phyloP scores from a whole-genome alignment of 1,140 invertebrate species.

The Hyles euphorbiae region DNA sequence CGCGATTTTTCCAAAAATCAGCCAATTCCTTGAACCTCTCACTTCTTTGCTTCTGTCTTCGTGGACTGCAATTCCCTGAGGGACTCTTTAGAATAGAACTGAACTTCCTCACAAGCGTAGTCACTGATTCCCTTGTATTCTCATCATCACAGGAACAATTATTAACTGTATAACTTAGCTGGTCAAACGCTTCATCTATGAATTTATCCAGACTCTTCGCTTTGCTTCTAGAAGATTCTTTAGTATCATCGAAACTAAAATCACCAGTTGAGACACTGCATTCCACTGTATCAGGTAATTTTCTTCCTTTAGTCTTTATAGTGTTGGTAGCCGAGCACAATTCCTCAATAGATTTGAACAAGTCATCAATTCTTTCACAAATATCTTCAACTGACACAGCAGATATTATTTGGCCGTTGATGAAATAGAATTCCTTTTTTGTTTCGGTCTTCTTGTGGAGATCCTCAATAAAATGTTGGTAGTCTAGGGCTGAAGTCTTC shows the following conservation, averaged over 20 bases:
- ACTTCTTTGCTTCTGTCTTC: constrained; percentile 39
- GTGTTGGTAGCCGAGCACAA: constrained; percentile 43
- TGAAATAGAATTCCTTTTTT: constrained; percentile 34
- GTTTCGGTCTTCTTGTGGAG: constrained; percentile 19
- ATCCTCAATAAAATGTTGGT: constrained; percentile 46
- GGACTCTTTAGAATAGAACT: constrained; percentile 44
- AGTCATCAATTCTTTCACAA: constrained; percentile 54
- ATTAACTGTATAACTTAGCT: constrained; percentile 26
- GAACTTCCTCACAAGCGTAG: constrained; percentile 52
- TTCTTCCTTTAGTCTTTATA: constrained; percentile 24
- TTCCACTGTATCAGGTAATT: constrained; percentile 38
- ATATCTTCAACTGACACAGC: constrained; percentile 56
- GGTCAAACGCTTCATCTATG: constrained; percentile 55
- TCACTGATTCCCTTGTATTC: constrained; percentile 45
- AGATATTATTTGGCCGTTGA: constrained; percentile 51
- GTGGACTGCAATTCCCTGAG: constrained; percentile 31
- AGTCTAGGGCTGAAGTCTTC: constrained; percentile 34
- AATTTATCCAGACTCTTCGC: constrained; percentile 34
- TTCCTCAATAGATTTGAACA: constrained; percentile 60
- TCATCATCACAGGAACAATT: constrained; percentile 29
- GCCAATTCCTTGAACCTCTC: constrained; percentile 53
- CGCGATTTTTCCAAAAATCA: constrained; percentile 54
- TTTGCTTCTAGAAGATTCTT: constrained; percentile 21
- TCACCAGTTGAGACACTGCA: constrained; percentile 52
- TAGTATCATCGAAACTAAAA: constrained; percentile 56